Evolutionary conservation across 2,797 vertebrate species (phyloP), one percentile per base, ranked within the genome.

Genomic region (Falco peregrinus): DNA sequence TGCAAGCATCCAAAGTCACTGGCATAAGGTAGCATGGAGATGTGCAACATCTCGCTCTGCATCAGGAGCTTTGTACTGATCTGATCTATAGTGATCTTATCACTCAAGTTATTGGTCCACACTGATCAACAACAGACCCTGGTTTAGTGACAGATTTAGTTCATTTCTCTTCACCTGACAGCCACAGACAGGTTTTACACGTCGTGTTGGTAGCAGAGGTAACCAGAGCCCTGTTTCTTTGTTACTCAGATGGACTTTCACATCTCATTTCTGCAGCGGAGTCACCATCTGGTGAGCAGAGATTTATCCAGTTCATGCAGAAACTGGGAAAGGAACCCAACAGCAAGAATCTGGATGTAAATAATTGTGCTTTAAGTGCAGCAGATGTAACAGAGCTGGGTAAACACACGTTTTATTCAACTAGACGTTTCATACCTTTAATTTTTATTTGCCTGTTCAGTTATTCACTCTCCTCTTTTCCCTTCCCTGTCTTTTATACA

Each of bases 371-470:
- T 9, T 95, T 99, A 81, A 98, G 97, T 12, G 97, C 97, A 9
- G 97, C 96, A 7, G 98, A 99, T 35, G 45, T 98, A 90, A 94
- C 98, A 81, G 98, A 99, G 83, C 93, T 98, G 4, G 98, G 99
- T 99, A 96, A 96, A 97, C 90, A 80, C 12, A 33, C 7, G 3
- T 60, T 41, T 57, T 56, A 65, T 65, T 88, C 24, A 64, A 51
- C 39, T 65, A 26, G 25, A 63, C 11, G 8, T 18, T 92, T 86
- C 2, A 48, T 53, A 5, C 9, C 25, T 71, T 87, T 59, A 61
- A 29, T 82, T 81, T 48, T 91, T 81, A 50, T 86, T 95, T 91
- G 5, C 17, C 47, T 84, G 6, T 53, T 75, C 78, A 59, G 1
- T 67, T 89, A 56, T 61, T 70, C 16, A 22, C 12, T 45, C n/a